A percentile compares a stretch with the other conserved stretches of the same genome.
Evolutionary conservation across 1,140 invertebrate genomes (phyloP).

Genomic region (Leptinotarsa undecemlineata): DNA sequence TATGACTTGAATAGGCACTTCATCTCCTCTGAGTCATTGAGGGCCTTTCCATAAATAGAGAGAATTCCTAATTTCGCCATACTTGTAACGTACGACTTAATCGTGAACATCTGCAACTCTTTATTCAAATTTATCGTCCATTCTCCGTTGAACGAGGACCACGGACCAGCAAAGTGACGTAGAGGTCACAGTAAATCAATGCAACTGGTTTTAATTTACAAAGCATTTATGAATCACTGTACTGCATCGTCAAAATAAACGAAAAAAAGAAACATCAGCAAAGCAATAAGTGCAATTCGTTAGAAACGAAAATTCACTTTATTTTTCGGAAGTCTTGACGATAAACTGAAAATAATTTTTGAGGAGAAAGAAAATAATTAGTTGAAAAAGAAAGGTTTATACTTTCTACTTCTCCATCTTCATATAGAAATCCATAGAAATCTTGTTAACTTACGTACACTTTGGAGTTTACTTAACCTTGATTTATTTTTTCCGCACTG

Average conservation of each 20-base stretch:
- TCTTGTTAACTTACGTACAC: too few species aligned
- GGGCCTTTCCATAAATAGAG: too few species aligned
- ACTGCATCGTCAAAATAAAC: background rate
- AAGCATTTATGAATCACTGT: background rate
- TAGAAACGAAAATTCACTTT: background rate
- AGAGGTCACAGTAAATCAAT: slow-evolving; percentile 1
- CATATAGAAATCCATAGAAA: too few species aligned
- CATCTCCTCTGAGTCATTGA: too few species aligned
- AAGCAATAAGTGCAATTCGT: background rate
- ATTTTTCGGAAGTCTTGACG: slow-evolving; percentile 8
- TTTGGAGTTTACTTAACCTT: too few species aligned
- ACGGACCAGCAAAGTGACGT: background rate
- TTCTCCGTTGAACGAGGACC: background rate
- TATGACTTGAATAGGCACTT: too few species aligned
- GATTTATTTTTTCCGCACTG: too few species aligned
- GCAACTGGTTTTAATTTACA: background rate
- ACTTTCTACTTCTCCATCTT: too few species aligned
- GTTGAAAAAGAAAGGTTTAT: too few species aligned
- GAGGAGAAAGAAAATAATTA: too few species aligned
- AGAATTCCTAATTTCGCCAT: too few species aligned
- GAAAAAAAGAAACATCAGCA: background rate
- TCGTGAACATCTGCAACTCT: background rate
- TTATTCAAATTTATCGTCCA: background rate
- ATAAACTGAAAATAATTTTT: background rate
- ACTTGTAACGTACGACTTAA: background rate